These are phyloP conservation scores for Pelodiscus sinensis DNA, from an alignment of 2,113 vertebrate species.

Conservation along the genomic window DNA sequence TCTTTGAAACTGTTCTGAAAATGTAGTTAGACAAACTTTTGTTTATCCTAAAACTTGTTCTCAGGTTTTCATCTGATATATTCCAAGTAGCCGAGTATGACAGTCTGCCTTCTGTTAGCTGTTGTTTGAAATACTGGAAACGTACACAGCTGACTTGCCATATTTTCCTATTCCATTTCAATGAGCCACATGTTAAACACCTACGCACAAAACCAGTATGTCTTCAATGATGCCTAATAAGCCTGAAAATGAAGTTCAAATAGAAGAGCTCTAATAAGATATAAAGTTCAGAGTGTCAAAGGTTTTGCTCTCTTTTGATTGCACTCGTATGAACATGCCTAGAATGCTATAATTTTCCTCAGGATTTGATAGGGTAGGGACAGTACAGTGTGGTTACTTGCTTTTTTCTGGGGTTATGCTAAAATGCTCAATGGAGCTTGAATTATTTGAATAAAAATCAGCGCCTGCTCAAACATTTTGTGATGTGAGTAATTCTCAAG, in stretches of 20 bases:
- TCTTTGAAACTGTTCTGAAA: neutral
- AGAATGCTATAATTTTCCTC: neutral
- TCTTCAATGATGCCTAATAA: constrained; percentile 11
- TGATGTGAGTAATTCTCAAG: neutral
- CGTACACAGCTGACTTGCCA: neutral
- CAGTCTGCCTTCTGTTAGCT: neutral
- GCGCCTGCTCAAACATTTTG: neutral
- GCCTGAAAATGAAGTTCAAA: neutral
- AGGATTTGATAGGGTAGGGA: neutral
- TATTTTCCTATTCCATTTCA: neutral
- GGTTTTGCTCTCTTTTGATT: constrained; percentile 1
- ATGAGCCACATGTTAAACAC: neutral
- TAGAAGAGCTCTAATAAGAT: neutral
- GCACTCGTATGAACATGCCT: neutral
- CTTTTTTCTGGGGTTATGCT: neutral
- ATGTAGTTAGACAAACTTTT: neutral
- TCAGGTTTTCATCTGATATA: neutral
- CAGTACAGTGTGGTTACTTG: neutral
- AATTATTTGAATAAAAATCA: neutral
- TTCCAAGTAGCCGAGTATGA: neutral
- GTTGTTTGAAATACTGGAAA: neutral
- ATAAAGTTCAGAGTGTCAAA: neutral
- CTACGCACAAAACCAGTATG: neutral
- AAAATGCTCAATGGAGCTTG: neutral
- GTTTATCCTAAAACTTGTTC: fast-evolving